Conservation (phyloP, 2,888 invertebrate species). For the Noctua comes region DNA sequence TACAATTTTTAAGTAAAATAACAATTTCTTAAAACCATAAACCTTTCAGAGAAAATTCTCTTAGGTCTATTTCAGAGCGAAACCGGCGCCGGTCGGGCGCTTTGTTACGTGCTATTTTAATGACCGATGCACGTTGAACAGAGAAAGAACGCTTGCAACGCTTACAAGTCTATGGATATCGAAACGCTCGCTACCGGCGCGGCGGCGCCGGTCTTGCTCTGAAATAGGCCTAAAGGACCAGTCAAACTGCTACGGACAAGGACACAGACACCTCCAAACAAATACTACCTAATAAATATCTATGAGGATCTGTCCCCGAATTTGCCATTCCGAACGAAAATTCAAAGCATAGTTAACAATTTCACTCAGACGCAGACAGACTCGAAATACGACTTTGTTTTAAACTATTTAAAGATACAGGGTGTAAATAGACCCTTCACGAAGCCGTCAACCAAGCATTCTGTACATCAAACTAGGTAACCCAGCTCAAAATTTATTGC, state of each 20-base stretch:
- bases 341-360: neutral
- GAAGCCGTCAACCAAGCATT: too few relatives aligned
- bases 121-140: neutral
- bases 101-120: neutral
- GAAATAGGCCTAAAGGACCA: neutral
- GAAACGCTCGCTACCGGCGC: too few relatives aligned
- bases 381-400: neutral
- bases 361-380: neutral
- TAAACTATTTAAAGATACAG: neutral
- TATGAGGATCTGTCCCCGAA: neutral
- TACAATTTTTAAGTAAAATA: neutral
- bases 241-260: neutral
- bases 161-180: too few relatives aligned
- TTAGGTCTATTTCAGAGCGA: neutral
- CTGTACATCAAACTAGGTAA: too few relatives aligned
- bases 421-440: too few relatives aligned
- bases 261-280: neutral
- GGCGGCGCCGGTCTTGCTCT: neutral
- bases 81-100: too few relatives aligned
- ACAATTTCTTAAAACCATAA: too few relatives aligned
- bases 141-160: too few relatives aligned
- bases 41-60: neutral
- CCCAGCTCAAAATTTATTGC: too few relatives aligned
- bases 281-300: neutral
- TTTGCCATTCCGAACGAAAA: neutral